phyloP scores from a whole-genome alignment of 1,140 invertebrate species.

The Ectropis grisescens region DNA sequence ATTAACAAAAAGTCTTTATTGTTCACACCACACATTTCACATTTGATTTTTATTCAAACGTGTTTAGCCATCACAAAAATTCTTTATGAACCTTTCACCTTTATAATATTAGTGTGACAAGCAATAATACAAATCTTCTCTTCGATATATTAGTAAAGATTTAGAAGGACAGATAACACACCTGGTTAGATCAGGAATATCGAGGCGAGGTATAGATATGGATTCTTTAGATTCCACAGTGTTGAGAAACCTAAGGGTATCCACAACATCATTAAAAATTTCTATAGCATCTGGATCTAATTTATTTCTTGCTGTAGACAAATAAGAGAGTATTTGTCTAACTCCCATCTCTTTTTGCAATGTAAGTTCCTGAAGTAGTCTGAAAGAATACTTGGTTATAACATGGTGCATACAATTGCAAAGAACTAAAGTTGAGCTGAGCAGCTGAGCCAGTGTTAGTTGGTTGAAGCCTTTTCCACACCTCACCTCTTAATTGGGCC shows the following conservation, averaged over 20 bases:
- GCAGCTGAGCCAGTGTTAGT: no score
- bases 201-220: conserved; percentile 33
- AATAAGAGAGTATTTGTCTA: conserved; percentile 20
- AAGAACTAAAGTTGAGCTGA: not conserved
- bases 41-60: no score
- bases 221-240: conserved; percentile 42
- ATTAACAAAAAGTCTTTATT: no score
- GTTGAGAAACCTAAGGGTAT: conserved; percentile 43
- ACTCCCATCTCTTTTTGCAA: conserved; percentile 44
- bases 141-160: no score
- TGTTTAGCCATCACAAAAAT: no score
- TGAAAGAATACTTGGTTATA: conserved; percentile 19
- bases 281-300: conserved; percentile 27
- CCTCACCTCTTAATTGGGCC: no score
- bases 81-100: no score
- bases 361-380: conserved; percentile 50
- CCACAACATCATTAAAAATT: conserved; percentile 36
- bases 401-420: not conserved
- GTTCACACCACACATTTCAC: no score
- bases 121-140: no score
- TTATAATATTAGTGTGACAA: no score
- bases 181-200: conserved; percentile 28
- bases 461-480: no score
- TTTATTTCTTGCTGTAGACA: conserved; percentile 33
- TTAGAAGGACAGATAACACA: no score